Evolutionary conservation across 2,113 vertebrate genomes (phyloP).

Genomic region (Rattus rattus): DNA sequence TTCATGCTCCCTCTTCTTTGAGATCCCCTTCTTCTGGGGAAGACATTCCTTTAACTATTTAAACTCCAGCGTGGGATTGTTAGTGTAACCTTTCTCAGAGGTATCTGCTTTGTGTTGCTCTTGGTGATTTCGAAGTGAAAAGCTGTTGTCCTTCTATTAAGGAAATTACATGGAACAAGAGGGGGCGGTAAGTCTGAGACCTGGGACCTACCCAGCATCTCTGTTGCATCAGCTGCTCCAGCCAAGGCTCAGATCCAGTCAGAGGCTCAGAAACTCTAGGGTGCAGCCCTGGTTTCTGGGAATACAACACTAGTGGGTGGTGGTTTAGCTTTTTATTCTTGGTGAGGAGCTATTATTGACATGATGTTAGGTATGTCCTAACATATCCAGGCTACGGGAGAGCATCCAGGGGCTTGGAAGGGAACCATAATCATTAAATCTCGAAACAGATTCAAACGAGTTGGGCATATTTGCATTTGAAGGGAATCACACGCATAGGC

Average conservation of each 20-base stretch:
- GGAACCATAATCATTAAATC: not conserved
- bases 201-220: not conserved
- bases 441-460: not conserved
- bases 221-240: not conserved
- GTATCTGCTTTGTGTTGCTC: constrained; percentile 50
- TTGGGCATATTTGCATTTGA: not conserved
- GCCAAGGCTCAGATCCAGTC: not conserved
- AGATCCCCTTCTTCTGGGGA: not conserved
- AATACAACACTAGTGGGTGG: fast-evolving
- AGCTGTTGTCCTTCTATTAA: constrained; percentile 41
- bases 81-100: constrained; percentile 34
- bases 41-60: not conserved
- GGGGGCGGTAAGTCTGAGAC: not conserved
- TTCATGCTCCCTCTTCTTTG: not conserved
- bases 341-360: not conserved
- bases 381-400: not conserved
- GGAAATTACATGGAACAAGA: constrained; percentile 39
- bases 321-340: not conserved
- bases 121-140: constrained; percentile 53
- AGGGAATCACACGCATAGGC: fast-evolving
- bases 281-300: constrained; percentile 1
- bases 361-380: not conserved
- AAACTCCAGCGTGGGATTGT: constrained; percentile 9
- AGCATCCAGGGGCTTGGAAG: not conserved
- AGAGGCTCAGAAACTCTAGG: not conserved